Evolutionary conservation across 2,797 vertebrate genomes (phyloP).

Genomic region (Coluber constrictor): DNA sequence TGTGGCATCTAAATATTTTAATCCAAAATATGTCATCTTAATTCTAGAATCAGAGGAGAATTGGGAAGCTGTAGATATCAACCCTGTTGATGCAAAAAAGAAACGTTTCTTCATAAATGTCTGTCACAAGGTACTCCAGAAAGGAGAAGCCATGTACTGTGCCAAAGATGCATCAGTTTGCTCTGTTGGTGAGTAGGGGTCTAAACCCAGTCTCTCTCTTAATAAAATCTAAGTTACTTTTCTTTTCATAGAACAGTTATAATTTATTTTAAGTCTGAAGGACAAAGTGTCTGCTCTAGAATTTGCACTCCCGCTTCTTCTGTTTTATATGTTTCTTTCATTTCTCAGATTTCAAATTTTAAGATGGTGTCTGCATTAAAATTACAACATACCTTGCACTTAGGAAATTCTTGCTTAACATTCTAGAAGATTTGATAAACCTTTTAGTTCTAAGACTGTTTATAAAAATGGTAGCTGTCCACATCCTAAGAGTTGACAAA

Average conservation of each 20-base stretch:
- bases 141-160: slow-evolving; percentile 72
- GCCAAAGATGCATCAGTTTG: slow-evolving; percentile 81
- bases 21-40: slow-evolving; percentile 7
- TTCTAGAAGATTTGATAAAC: neutral
- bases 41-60: slow-evolving; percentile 78
- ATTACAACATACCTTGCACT: neutral
- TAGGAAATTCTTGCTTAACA: neutral
- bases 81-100: slow-evolving; percentile 58
- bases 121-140: slow-evolving; percentile 83
- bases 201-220: neutral
- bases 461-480: neutral
- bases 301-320: neutral
- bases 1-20: neutral
- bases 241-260: neutral
- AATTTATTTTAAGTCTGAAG: neutral
- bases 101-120: slow-evolving; percentile 86
- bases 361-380: neutral
- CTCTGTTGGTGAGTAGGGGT: slow-evolving; percentile 79
- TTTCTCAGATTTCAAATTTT: neutral
- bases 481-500: neutral
- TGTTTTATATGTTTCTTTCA: neutral
- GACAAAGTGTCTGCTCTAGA: neutral
- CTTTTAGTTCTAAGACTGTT: neutral
- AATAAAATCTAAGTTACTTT: neutral
- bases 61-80: slow-evolving; percentile 87